phyloP scores from a whole-genome alignment of 2,797 vertebrate species.

The Catharus ustulatus region DNA sequence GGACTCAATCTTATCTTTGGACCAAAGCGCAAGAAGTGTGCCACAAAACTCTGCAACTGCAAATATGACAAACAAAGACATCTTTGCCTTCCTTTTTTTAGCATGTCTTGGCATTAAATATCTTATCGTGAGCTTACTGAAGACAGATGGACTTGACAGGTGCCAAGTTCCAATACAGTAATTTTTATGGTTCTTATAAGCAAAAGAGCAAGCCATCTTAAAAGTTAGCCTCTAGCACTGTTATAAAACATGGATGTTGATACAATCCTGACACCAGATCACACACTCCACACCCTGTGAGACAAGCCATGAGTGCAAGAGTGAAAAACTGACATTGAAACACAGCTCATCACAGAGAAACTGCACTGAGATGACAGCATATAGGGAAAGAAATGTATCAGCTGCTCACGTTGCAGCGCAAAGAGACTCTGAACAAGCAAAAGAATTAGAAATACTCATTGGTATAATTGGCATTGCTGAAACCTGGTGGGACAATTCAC shows the following conservation, averaged over 20 bases:
- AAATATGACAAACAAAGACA: neutral
- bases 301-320: neutral
- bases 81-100: neutral
- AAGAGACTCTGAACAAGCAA: neutral
- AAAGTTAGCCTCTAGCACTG: neutral
- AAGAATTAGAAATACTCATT: conserved; percentile 5
- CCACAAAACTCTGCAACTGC: neutral
- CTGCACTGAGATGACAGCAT: neutral
- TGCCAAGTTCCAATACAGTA: neutral
- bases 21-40: neutral
- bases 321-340: neutral
- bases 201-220: neutral
- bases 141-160: neutral
- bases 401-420: neutral
- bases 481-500: conserved; percentile 10
- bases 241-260: neutral
- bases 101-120: neutral
- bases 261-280: neutral
- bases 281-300: neutral
- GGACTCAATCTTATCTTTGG: neutral
- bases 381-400: neutral
- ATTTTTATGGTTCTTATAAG: neutral
- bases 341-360: neutral
- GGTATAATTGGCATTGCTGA: neutral
- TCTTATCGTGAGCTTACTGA: neutral